Percentiles rank a stretch among this genome's conserved stretches.
Conservation (phyloP, 2,888 invertebrate species). For the Rambutsinella grinnellia region DNA sequence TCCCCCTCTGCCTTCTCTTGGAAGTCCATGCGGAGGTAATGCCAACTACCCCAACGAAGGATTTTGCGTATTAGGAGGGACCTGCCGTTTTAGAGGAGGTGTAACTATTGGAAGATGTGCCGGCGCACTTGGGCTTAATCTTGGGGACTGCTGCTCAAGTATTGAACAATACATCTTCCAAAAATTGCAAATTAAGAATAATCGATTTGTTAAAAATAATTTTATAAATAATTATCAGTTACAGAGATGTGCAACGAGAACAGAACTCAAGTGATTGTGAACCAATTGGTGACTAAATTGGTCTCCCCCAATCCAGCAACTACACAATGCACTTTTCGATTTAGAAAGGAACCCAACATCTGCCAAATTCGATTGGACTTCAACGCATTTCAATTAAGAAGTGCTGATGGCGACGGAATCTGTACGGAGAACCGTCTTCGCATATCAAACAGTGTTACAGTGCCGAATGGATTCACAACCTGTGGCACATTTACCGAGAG, state of each 20-base stretch:
- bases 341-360: conserved; percentile 24
- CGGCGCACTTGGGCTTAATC: too few relatives aligned
- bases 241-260: conserved; percentile 22
- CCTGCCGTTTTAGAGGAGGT: too few relatives aligned
- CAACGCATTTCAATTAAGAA: background rate
- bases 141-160: too few relatives aligned
- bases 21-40: too few relatives aligned
- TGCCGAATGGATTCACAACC: background rate
- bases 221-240: too few relatives aligned
- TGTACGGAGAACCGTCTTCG: conserved; percentile 18
- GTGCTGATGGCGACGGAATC: conserved; percentile 17
- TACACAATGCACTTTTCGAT: conserved; percentile 22
- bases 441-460: conserved; percentile 8
- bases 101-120: too few relatives aligned
- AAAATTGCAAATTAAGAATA: too few relatives aligned
- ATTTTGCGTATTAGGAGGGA: too few relatives aligned
- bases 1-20: too few relatives aligned
- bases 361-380: conserved; percentile 47
- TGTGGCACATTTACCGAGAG: conserved; percentile 29
- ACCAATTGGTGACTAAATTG: conserved; percentile 16
- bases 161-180: too few relatives aligned
- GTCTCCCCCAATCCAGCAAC: background rate
- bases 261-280: background rate
- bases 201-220: too few relatives aligned
- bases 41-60: too few relatives aligned